A percentile compares a stretch with the other conserved stretches of the same genome.
phyloP scores from a whole-genome alignment of 2,888 invertebrate genomes.

The Amphimallon solstitiale region DNA sequence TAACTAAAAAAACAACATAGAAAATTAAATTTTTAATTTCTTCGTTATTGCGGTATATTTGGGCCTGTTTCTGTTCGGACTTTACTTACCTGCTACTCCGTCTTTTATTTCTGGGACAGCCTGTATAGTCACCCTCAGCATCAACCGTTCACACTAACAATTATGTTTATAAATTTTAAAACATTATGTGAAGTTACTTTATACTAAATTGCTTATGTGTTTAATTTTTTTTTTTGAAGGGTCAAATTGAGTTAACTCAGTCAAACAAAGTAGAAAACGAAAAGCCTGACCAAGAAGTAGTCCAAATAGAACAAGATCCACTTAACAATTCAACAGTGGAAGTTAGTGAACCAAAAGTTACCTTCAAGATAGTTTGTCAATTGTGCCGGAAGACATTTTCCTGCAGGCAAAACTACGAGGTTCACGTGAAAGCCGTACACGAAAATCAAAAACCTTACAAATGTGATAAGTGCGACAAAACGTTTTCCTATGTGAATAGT shows the following conservation, averaged over 20 bases:
- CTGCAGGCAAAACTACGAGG: constrained; percentile 70
- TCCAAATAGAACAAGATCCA: neutral
- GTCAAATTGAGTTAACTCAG: constrained; percentile 44
- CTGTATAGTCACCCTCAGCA: no score
- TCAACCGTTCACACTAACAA: no score
- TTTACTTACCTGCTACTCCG: no score
- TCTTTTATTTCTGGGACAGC: no score
- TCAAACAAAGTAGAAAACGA: constrained; percentile 4
- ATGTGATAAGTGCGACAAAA: constrained; percentile 70
- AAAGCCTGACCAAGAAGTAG: constrained; percentile 5
- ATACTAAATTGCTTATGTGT: no score
- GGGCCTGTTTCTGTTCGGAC: no score
- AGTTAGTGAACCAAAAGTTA: constrained; percentile 17
- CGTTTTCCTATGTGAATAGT: constrained; percentile 71
- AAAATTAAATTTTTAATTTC: no score
- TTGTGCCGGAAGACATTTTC: constrained; percentile 71
- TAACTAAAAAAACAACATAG: no score
- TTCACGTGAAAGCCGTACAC: constrained; percentile 71
- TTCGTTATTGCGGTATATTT: no score
- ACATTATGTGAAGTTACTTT: no score
- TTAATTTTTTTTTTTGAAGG: constrained; percentile 36
- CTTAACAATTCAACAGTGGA: neutral
- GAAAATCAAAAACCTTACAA: constrained; percentile 67
- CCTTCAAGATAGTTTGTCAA: constrained; percentile 61
- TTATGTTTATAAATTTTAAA: no score